A percentile compares a stretch with the other conserved stretches of the same genome.
Evolutionary conservation across 2,113 vertebrate genomes (phyloP).

Genomic region (Cacatua alba): DNA sequence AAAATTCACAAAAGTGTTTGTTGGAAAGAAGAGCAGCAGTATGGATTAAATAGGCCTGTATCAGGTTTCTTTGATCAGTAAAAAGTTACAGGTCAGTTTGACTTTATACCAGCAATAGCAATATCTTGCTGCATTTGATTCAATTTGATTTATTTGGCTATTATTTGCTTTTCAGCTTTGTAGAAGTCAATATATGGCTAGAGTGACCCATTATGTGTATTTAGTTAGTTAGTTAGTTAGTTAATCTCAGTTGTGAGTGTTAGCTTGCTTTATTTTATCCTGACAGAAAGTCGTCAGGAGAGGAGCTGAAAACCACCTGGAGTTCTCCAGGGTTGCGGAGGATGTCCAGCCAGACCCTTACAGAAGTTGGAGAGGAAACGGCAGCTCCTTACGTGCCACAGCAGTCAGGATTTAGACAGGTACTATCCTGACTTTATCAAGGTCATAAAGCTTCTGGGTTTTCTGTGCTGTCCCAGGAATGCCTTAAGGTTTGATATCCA

Average conservation of each 20-base stretch:
- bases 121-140: background rate
- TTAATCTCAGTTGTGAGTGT: background rate
- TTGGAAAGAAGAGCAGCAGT: background rate
- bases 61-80: background rate
- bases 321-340: rapidly evolving
- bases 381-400: background rate
- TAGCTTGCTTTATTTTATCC: background rate
- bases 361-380: background rate
- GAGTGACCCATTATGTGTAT: background rate
- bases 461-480: background rate
- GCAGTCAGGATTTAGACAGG: background rate
- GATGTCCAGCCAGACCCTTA: background rate
- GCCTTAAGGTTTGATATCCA: background rate
- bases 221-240: rapidly evolving
- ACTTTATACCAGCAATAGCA: background rate
- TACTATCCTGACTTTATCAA: background rate
- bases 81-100: background rate
- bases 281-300: background rate
- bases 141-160: constrained; percentile 1
- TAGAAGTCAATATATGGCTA: background rate
- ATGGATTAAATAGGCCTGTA: background rate
- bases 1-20: background rate
- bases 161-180: background rate
- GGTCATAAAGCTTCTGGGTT: background rate
- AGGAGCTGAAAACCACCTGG: background rate